Percentiles rank a stretch among this genome's conserved stretches.
Evolutionary conservation across 2,797 vertebrate genomes (phyloP).

Genomic region (Typhlichthys subterraneus): DNA sequence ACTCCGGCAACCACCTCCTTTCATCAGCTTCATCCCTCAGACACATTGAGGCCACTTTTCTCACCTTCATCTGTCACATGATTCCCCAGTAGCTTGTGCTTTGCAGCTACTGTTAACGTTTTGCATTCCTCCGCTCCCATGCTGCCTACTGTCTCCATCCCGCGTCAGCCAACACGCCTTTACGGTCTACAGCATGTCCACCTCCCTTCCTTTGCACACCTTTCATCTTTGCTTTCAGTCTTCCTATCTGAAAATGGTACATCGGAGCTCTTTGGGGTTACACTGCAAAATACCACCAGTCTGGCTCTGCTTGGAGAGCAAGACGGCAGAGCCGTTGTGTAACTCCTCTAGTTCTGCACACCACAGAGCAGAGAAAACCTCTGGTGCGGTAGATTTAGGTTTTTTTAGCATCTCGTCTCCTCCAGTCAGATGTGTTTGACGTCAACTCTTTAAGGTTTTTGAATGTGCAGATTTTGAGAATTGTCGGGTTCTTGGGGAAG

Average conservation of each 20-base stretch:
- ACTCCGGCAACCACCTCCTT: constrained; percentile 40
- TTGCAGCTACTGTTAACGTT: constrained; percentile 23
- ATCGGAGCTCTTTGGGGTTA: constrained; percentile 35
- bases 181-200: constrained; percentile 30
- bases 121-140: constrained; percentile 19
- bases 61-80: constrained; percentile 10
- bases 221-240: constrained; percentile 38
- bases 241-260: constrained; percentile 40
- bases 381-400: constrained; percentile 28
- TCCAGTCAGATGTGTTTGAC: constrained; percentile 19
- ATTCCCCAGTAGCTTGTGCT: constrained; percentile 25
- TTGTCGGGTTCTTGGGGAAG: constrained; percentile 11
- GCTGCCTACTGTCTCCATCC: constrained; percentile 23
- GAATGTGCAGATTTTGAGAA: too few species aligned
- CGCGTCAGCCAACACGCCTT: constrained; percentile 22
- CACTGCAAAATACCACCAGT: constrained; percentile 36
- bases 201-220: constrained; percentile 11
- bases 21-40: constrained; percentile 1
- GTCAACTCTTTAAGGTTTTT: constrained; percentile 8
- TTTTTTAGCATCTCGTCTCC: constrained; percentile 30
- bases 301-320: constrained; percentile 29
- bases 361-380: constrained; percentile 35
- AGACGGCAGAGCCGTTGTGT: constrained; percentile 18
- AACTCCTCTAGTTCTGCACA: constrained; percentile 8
- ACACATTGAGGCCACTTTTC: background rate